phyloP scores from a whole-genome alignment of 2,888 invertebrate species.

The Gastracanthus pulcherrimus region DNA sequence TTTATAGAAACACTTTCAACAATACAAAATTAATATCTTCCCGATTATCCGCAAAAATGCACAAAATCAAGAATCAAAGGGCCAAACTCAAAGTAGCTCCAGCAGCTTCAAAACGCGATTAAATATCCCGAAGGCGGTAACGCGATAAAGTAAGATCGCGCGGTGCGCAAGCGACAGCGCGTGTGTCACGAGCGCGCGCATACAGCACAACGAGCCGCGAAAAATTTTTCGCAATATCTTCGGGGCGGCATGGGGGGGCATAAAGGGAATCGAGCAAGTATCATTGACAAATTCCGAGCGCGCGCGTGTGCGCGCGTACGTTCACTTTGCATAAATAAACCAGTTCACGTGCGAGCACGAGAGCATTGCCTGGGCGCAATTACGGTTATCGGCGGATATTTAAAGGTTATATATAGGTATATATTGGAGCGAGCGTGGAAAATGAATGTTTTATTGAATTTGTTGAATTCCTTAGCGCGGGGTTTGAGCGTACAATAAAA shows the following conservation, averaged over 20 bases:
- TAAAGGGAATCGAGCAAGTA: background rate
- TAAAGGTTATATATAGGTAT: background rate
- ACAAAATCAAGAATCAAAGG: no score
- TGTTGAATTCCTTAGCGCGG: background rate
- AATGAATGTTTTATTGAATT: background rate
- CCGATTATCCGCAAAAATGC: no score
- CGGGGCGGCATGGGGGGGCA: background rate
- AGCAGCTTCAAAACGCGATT: background rate
- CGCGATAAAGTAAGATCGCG: no score
- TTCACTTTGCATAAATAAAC: constrained; percentile 48
- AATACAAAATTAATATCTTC: no score
- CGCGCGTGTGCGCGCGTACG: background rate
- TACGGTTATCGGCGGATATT: background rate
- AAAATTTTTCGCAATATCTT: constrained; percentile 19
- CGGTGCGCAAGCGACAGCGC: no score
- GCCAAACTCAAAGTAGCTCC: background rate
- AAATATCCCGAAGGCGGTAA: background rate
- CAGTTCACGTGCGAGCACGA: background rate
- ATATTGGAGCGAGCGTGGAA: background rate
- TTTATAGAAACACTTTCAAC: no score
- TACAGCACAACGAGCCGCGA: no score
- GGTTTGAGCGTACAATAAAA: background rate
- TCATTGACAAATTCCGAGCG: constrained; percentile 42
- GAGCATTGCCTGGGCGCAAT: background rate
- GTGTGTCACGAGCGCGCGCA: no score